Evolutionary conservation across 1,140 invertebrate genomes (phyloP), one percentile per base, ranked within the genome.

Genomic region (Copidosoma floridanum): DNA sequence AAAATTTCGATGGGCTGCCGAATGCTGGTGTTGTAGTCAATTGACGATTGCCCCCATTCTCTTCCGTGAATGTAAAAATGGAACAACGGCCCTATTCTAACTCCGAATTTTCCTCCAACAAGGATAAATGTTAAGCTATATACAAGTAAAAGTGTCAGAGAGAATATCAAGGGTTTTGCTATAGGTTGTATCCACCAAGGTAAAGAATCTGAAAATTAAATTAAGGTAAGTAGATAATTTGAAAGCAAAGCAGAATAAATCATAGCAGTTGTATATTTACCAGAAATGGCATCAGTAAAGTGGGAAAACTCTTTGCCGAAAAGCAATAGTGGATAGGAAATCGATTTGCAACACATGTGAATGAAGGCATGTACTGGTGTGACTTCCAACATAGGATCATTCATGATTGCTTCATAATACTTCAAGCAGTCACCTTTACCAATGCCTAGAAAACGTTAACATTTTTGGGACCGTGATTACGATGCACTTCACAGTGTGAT

Each of bases 301-400:
- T 37, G 16, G 21, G 65, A 65, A 12, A 75, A 18, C n/a, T n/a
- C n/a, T n/a, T n/a, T n/a, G n/a, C n/a, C n/a, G n/a, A n/a, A n/a
- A n/a, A n/a, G n/a, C n/a, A 50, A 18, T 4, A 70, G 10, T 32
- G 74, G 74, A 35, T 71, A 51, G 1, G 68, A 51, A 21, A 73
- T 6, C 12, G 59, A 38, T 16, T 61, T 67, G 18, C 48, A 60
- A 1, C 67, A 18, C 61, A 76, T 66, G n/a, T 72, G 57, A n/a
- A 69, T 67, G 38, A 77, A 44, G 24, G 61, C 75, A 50, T 63
- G 14, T 2, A 60, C 43, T 18, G 75, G 75, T 32, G 73, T 77
- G 7, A 77, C 64, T 64, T 74, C 47, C 16, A 74, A 35, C 16
- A 50, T 61, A 50, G 72, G 69, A 65, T 72, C 66, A 23, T 55